Percentiles rank a stretch among this genome's conserved stretches.
Conservation (phyloP, 1,140 invertebrate species). For the Centruroides vittatus region DNA sequence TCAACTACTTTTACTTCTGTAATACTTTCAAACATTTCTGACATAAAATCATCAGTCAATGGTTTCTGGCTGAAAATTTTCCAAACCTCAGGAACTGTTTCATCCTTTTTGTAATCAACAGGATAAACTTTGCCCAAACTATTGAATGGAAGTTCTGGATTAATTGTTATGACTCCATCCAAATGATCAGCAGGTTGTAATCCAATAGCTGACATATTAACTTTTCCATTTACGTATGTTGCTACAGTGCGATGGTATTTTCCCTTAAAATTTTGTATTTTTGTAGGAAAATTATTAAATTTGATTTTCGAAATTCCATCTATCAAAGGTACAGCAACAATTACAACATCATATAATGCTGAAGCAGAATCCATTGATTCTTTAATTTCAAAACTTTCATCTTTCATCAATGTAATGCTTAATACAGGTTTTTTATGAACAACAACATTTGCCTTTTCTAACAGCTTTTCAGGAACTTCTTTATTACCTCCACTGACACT, state of each 20-base stretch:
- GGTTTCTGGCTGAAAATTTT: conserved; percentile 42
- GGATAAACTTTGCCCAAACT: conserved; percentile 30
- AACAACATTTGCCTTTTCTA: conserved; percentile 30
- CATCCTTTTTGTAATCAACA: conserved; percentile 21
- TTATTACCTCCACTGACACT: conserved; percentile 47
- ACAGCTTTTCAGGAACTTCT: conserved; percentile 32
- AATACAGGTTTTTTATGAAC: conserved; percentile 26
- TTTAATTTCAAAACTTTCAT: conserved; percentile 14
- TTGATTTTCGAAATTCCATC: conserved; percentile 25
- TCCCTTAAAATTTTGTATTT: conserved; percentile 22
- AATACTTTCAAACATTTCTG: conserved; percentile 36
- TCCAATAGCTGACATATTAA: conserved; percentile 22
- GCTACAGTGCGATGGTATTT: conserved; percentile 41
- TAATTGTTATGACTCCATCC: conserved; percentile 36
- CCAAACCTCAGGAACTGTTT: conserved; percentile 28
- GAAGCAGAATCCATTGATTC: background rate
- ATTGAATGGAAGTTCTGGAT: conserved; percentile 30
- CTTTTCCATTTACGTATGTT: conserved; percentile 40
- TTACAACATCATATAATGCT: conserved; percentile 40
- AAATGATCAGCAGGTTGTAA: conserved; percentile 21
- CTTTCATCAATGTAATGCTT: conserved; percentile 21
- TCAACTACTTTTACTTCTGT: conserved; percentile 27
- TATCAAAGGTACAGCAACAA: conserved; percentile 42
- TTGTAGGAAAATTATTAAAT: conserved; percentile 30
- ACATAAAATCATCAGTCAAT: conserved; percentile 31